These are phyloP conservation scores for Diabrotica virgifera DNA, from an alignment of 1,140 invertebrate species.

Conservation along the genomic window DNA sequence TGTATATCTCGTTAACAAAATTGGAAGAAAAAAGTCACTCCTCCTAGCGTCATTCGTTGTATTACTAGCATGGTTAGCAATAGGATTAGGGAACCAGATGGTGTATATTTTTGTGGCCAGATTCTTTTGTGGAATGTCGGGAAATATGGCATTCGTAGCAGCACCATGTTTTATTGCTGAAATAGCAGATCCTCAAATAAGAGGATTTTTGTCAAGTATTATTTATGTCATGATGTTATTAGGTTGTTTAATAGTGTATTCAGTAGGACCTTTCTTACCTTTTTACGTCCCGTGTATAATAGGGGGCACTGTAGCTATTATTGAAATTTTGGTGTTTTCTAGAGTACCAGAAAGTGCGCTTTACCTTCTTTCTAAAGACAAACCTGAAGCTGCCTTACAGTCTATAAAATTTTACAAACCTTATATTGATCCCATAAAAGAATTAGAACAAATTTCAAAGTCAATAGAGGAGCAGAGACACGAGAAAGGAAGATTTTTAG, in stretches of 20 bases:
- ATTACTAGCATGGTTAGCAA: slow-evolving; percentile 56
- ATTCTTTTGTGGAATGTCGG: slow-evolving; percentile 38
- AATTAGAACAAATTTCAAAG: slow-evolving; percentile 44
- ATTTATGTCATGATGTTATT: slow-evolving; percentile 41
- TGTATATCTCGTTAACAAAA: slow-evolving; percentile 55
- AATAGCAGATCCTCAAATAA: slow-evolving; percentile 40
- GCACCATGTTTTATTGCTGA: slow-evolving; percentile 44
- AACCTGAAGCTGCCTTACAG: slow-evolving; percentile 50
- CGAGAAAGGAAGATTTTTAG: slow-evolving; percentile 30
- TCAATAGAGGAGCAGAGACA: slow-evolving; percentile 34
- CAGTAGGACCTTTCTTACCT: slow-evolving; percentile 31
- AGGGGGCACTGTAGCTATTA: slow-evolving; percentile 22
- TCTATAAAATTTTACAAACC: slow-evolving; percentile 49
- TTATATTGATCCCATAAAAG: slow-evolving; percentile 50
- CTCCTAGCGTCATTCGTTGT: slow-evolving; percentile 57
- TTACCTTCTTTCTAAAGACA: slow-evolving; percentile 28
- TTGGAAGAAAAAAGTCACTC: slow-evolving; percentile 62
- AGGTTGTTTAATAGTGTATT: slow-evolving; percentile 36
- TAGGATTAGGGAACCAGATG: slow-evolving; percentile 35
- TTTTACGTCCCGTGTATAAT: slow-evolving; percentile 33
- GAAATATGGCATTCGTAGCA: slow-evolving; percentile 40
- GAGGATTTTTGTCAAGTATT: slow-evolving; percentile 36
- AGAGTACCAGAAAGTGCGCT: slow-evolving; percentile 36
- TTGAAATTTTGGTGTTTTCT: slow-evolving; percentile 10
- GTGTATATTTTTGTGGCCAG: slow-evolving; percentile 46